Conservation (phyloP, 1,140 invertebrate genomes). For the Drosophila pallidifrons region DNA sequence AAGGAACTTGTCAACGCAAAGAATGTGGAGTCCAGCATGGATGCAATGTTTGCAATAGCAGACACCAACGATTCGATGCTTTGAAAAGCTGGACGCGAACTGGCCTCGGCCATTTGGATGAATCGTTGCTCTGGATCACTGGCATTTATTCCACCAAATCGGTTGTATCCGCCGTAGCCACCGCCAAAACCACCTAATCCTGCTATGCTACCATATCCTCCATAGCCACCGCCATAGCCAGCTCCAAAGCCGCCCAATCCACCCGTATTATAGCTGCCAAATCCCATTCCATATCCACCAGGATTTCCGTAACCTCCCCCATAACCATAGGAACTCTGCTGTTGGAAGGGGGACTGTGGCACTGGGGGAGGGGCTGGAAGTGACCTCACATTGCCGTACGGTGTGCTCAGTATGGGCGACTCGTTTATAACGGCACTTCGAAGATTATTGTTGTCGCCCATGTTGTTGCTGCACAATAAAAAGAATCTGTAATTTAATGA, state of each 20-base stretch:
- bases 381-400: constrained; percentile 75
- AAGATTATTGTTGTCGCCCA: constrained; percentile 74
- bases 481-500: constrained; percentile 49
- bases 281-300: constrained; percentile 10
- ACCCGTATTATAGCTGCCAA: constrained; percentile 33
- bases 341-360: constrained; percentile 65
- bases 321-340: constrained; percentile 50
- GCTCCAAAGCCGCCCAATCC: constrained; percentile 39
- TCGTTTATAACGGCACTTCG: constrained; percentile 75
- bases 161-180: constrained; percentile 84
- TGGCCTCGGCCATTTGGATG: constrained; percentile 95
- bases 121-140: constrained; percentile 87
- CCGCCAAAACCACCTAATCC: constrained; percentile 63
- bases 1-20: constrained; percentile 98
- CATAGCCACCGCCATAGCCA: constrained; percentile 55
- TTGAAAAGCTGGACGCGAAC: constrained; percentile 95
- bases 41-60: constrained; percentile 96
- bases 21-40: constrained; percentile 98
- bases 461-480: constrained; percentile 34
- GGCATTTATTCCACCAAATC: constrained; percentile 85
- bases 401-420: constrained; percentile 70
- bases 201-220: constrained; percentile 47
- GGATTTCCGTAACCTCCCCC: constrained; percentile 43
- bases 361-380: constrained; percentile 65
- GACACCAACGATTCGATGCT: constrained; percentile 96